phyloP scores from a whole-genome alignment of 2,888 invertebrate genomes.

The Atrina japonica region DNA sequence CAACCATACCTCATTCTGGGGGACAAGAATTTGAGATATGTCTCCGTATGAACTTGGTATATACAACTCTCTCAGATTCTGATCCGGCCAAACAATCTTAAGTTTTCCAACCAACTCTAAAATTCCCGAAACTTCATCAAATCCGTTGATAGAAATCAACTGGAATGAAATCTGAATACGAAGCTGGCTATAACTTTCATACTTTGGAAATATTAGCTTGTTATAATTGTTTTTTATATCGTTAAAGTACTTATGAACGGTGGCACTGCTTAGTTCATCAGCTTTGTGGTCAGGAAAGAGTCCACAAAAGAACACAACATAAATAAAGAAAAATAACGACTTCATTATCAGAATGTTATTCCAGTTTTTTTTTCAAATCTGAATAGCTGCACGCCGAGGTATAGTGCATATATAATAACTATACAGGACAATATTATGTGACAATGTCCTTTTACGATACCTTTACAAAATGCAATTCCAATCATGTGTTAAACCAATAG shows the following conservation, averaged over 20 bases:
- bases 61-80: slow-evolving; percentile 41
- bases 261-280: slow-evolving; percentile 3
- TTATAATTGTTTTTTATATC: slow-evolving; percentile 11
- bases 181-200: slow-evolving; percentile 13
- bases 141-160: slow-evolving; percentile 46
- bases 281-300: too few species aligned
- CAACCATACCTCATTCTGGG: slow-evolving; percentile 29
- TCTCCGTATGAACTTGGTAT: slow-evolving; percentile 18
- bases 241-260: slow-evolving; percentile 1
- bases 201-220: slow-evolving; percentile 27
- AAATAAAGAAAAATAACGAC: too few species aligned
- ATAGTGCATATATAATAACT: too few species aligned
- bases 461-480: too few species aligned
- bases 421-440: too few species aligned
- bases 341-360: too few species aligned
- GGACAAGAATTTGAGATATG: slow-evolving; percentile 26
- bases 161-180: slow-evolving; percentile 15
- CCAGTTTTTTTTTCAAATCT: too few species aligned
- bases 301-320: too few species aligned
- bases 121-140: slow-evolving; percentile 50
- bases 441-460: too few species aligned
- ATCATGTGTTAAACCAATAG: too few species aligned
- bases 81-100: slow-evolving; percentile 48
- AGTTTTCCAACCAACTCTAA: slow-evolving; percentile 47
- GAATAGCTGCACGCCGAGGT: too few species aligned